phyloP scores from a whole-genome alignment of 2,797 vertebrate species.

The Melanotaenia maccullochi region DNA sequence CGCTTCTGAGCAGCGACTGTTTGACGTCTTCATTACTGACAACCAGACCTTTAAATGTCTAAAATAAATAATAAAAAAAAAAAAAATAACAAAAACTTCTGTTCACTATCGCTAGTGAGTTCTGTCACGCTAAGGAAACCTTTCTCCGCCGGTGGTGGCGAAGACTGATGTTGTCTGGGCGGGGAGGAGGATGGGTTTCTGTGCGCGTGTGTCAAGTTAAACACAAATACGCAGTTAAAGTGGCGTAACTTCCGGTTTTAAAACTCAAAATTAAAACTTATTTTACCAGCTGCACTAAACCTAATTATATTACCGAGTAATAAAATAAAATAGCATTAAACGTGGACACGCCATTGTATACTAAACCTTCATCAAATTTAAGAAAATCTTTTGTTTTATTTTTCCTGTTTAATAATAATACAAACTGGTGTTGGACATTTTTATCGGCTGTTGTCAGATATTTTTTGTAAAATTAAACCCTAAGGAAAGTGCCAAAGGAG shows the following conservation, averaged over 20 bases:
- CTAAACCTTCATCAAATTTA: too few relatives aligned
- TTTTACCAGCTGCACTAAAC: background rate
- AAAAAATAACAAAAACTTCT: background rate
- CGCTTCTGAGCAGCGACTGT: conserved; percentile 59
- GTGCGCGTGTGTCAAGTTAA: background rate
- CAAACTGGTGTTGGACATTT: too few relatives aligned
- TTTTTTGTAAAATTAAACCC: too few relatives aligned
- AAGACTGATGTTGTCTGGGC: conserved; percentile 11
- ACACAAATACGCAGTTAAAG: rapidly evolving
- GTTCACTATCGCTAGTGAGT: background rate
- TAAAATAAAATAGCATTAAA: background rate
- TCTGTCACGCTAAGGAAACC: background rate
- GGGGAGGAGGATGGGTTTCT: background rate
- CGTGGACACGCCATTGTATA: too few relatives aligned
- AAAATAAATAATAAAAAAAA: too few relatives aligned
- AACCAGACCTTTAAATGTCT: background rate
- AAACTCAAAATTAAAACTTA: conserved; percentile 31
- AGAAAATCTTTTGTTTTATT: too few relatives aligned
- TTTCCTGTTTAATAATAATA: too few relatives aligned
- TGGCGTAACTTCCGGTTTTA: conserved; percentile 1
- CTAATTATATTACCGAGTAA: background rate
- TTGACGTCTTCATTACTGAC: conserved; percentile 80
- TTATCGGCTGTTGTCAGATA: too few relatives aligned
- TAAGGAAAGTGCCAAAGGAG: too few relatives aligned
- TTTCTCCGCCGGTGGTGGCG: background rate